Percentiles rank a stretch among this genome's conserved stretches.
These are phyloP conservation scores for Achlya flavicornis DNA, from an alignment of 2,888 invertebrate genomes.

Conservation along the genomic window DNA sequence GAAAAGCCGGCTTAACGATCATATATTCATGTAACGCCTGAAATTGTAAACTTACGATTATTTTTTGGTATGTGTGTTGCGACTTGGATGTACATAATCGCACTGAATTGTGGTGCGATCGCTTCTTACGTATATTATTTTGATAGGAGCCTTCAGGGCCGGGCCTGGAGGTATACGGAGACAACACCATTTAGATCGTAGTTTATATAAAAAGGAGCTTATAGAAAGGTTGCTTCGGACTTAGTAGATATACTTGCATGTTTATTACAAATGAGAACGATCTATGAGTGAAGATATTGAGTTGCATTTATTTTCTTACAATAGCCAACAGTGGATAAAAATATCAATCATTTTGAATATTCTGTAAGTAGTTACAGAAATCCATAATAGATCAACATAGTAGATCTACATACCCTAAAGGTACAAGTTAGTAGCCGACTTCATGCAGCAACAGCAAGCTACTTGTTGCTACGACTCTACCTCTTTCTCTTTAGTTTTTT, in stretches of 20 bases:
- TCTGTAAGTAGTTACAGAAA: no score
- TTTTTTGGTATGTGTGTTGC: not conserved
- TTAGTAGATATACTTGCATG: not conserved
- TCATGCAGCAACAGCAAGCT: no score
- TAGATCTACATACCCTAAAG: no score
- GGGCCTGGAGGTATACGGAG: conserved; percentile 29
- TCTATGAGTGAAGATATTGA: not conserved
- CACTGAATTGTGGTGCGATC: not conserved
- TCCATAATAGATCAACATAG: no score
- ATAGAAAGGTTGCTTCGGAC: conserved; percentile 18
- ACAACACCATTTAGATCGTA: conserved; percentile 48
- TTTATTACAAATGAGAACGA: not conserved
- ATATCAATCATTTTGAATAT: not conserved
- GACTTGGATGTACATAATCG: not conserved
- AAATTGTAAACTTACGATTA: not conserved
- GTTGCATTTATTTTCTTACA: not conserved
- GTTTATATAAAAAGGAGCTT: conserved; percentile 57
- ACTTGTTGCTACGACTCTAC: no score
- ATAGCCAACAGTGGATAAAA: not conserved
- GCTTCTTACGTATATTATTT: not conserved
- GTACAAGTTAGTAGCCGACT: no score
- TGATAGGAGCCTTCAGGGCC: conserved; percentile 18
- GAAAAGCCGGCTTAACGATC: no score
- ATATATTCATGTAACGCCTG: conserved; percentile 4
- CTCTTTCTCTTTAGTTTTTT: no score